Base-by-base conservation (phyloP, 2,797 vertebrate species). In the Chelonia mydas region DNA sequence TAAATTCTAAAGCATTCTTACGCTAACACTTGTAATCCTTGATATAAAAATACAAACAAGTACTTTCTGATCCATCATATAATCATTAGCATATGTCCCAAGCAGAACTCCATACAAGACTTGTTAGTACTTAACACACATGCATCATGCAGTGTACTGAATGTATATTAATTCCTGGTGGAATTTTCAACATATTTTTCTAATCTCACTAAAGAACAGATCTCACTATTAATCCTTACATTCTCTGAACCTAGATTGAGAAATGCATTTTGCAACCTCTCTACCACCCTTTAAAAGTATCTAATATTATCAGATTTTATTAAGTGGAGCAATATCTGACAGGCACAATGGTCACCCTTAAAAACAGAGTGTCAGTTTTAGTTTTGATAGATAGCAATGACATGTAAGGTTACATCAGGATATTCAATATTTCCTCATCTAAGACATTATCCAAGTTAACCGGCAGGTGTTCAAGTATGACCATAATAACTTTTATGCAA, bases 81-180 rank as follows among this genome's bases (percentile, higher is more conserved):
- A 68, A 68, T 37, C 61, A n/a, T 68, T 21, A 68, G 10, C 17
- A 72, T n/a, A 72, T 72, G 4, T 47, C 3, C 13, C 74, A 49
- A 49, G 45, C 45, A 77, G 45, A 77, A 77, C 13, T 59, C 81
- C 27, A 47, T 28, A 45, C 27, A 33, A 27, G 41, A 25, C 11
- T 47, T 41, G 27, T 68, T 45, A 16, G 59, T 27, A 86, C 5
- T 21, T 47, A 68, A 84, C 28, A 51, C n/a, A 74, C 3, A 3
- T 37, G 54, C 19, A 33, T 59, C 8, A 50, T 19, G 23, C 5
- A 0, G 0, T 47, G 49, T 72, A 27, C 37, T 77, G 37, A 84
- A 92, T 59, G 10, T 79, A 81, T 17, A 76, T 76, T 76, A 27
- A 28, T 8, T 77, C 74, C 13, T 77, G 28, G 5, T 47, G 13